Base-by-base conservation (phyloP, 2,888 invertebrate species). In the Dynastes hyllus region DNA sequence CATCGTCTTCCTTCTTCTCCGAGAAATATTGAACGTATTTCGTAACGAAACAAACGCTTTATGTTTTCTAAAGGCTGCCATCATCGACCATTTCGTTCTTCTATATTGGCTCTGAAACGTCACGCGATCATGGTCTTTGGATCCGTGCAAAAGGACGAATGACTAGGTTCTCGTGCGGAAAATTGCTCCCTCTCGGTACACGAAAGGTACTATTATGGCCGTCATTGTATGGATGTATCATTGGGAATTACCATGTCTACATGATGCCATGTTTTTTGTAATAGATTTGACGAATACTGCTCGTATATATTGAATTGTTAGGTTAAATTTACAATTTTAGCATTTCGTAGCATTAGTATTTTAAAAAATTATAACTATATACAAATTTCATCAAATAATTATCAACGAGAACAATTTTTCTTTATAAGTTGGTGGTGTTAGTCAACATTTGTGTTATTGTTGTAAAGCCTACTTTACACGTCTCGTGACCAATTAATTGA, bases 111-210 rank as follows among this genome's bases (percentile, higher is more conserved):
- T 58, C 55, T 8, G 9, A 3, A n/a, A 27, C 9, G 22, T 58
- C 55, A 58, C 22, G 22, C 55, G 22, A 58, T 58, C 22, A 2
- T 58, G 22, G 22, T 58, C 6, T 16, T 58, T n/a, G 5, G 45
- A 51, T 69, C 51, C 69, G 69, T 69, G 69, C 50, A 29, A 53
- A 66, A 37, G 27, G 11, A 69, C 51, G 27, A 69, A n/a, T 13
- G 51, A 51, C 13, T 11, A 63, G 32, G 32, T 13, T 63, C 13
- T 63, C 69, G 51, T 69, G 51, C 27, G 8, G 51, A 51, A 69
- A 69, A 69, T 69, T 69, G 51, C 69, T 69, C 50, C 45, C 1
- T 45, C 45, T 45, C 6, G 2, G 45, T 45, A 45, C 32, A 37
- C 11, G 27, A 11, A 45, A 27, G 50, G 22, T 51, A 40, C 27